Base-by-base conservation (phyloP, 2,113 vertebrate species). In the Rhabdornis inornatus region DNA sequence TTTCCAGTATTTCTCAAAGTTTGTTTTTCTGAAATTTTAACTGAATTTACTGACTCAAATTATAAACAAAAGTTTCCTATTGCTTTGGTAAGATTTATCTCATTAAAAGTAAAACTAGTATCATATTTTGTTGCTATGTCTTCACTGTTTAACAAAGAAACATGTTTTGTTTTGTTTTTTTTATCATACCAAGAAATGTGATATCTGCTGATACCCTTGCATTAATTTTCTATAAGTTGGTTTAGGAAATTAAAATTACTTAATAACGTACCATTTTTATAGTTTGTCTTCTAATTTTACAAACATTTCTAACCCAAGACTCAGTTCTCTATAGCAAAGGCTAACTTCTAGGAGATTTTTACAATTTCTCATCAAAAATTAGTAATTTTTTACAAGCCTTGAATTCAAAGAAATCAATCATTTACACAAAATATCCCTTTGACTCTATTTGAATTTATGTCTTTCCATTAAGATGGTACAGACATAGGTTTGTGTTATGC, bases 151-250 rank as follows among this genome's bases (percentile, higher is more conserved):
- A 42, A 44, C 42, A 60, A 77, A 93, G 5, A 35, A 84, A 23
- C 53, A 24, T 9, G 2, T n/a, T 57, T 28, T 9, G 8, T 13
- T n/a, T n/a, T n/a, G 1, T 0, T 2, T 17, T 45, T 89, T 59
- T 37, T 44, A 63, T 64, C 13, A 17, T 37, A 28, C 10, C 17
- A 60, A 52, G 6, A 15, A 60, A 68, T 57, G 8, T 31, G 15
- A 23, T 64, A 64, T 37, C 52, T 83, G 22, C 27, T 17, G 2
- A 52, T 33, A 39, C 1, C 8, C 3, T 33, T 50, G 13, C 13
- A 33, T 60, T 37, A 20, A 45, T 77, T 95, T 87, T 68, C 40
- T 22, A 64, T 18, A 25, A 56, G 15, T 82, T 63, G 15, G 8
- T 50, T 55, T 68, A 53, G 8, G 15, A 83, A 80, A 72, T 35